These are phyloP conservation scores for Oreonectes daqikongensis DNA, from an alignment of 2,797 vertebrate species.

Conservation along the genomic window DNA sequence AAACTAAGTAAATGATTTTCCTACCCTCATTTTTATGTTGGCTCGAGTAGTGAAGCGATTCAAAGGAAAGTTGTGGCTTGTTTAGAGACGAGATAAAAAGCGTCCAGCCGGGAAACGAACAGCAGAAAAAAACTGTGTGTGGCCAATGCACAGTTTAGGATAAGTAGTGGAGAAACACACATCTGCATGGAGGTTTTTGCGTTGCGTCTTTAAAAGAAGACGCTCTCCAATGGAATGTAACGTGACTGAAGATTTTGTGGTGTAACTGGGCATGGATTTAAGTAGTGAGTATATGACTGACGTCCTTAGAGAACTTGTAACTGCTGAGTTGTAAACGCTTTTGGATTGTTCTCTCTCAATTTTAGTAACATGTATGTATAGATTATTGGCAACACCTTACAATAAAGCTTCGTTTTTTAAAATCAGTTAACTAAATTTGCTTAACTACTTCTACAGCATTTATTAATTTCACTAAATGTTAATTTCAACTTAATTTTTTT, in stretches of 20 bases:
- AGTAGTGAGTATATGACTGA: conserved; percentile 69
- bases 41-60: not conserved
- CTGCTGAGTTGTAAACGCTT: not conserved
- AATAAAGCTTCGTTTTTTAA: too few relatives aligned
- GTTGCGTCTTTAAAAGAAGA: conserved; percentile 30
- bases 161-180: conserved; percentile 45
- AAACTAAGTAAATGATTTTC: conserved; percentile 37
- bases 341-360: not conserved
- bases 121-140: conserved; percentile 63
- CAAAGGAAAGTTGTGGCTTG: conserved; percentile 64
- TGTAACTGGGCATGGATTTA: conserved; percentile 71
- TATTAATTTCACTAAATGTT: too few relatives aligned
- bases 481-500: too few relatives aligned
- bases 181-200: conserved; percentile 48
- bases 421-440: too few relatives aligned
- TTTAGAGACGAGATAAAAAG: conserved; percentile 70
- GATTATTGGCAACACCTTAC: too few relatives aligned
- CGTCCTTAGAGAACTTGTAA: not conserved
- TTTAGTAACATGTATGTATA: not conserved
- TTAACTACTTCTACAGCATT: too few relatives aligned
- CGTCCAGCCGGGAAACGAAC: conserved; percentile 61
- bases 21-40: conserved; percentile 39
- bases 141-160: conserved; percentile 62
- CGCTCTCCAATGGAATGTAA: conserved; percentile 69
- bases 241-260: conserved; percentile 53